Percentiles rank a stretch among this genome's conserved stretches.
Evolutionary conservation across 2,888 invertebrate species (phyloP).

Genomic region (Rhingia campestris): DNA sequence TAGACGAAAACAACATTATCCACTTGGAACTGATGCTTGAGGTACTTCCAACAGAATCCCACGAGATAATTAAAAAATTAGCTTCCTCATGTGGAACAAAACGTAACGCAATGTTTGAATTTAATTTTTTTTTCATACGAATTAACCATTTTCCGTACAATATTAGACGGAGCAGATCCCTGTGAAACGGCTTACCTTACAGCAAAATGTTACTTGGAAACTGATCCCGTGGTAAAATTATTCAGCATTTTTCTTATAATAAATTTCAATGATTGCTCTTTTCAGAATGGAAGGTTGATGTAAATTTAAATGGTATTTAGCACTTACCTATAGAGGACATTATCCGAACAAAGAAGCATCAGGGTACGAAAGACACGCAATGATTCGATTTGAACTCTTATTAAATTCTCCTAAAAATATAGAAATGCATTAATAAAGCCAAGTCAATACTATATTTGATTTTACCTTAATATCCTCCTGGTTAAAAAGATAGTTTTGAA

Average conservation of each 20-base stretch:
- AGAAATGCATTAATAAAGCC: slow-evolving; percentile 34
- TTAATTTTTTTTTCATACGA: not conserved
- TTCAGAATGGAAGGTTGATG: slow-evolving; percentile 68
- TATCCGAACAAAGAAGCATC: slow-evolving; percentile 78
- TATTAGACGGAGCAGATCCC: slow-evolving; percentile 79
- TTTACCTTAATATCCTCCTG: slow-evolving; percentile 80
- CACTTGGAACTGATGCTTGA: slow-evolving; percentile 79
- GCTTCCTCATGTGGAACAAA: slow-evolving; percentile 78
- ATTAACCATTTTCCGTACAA: not conserved
- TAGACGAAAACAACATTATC: slow-evolving; percentile 78
- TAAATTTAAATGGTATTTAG: not conserved
- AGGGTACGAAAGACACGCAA: slow-evolving; percentile 80
- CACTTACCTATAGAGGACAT: slow-evolving; percentile 79
- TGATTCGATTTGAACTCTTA: slow-evolving; percentile 86
- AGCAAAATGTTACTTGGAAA: slow-evolving; percentile 79
- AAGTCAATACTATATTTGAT: slow-evolving; percentile 7
- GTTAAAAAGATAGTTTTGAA: slow-evolving; percentile 80
- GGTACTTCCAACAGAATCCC: slow-evolving; percentile 78
- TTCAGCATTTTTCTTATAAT: not conserved
- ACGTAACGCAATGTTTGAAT: slow-evolving; percentile 75
- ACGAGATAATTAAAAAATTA: slow-evolving; percentile 75
- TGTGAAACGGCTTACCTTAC: slow-evolving; percentile 80
- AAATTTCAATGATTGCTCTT: slow-evolving; percentile 1
- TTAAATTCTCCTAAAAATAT: slow-evolving; percentile 78
- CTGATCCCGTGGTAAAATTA: slow-evolving; percentile 75